A percentile compares a stretch with the other conserved stretches of the same genome.
phyloP scores from a whole-genome alignment of 2,888 invertebrate genomes.

The Deilephila elpenor region DNA sequence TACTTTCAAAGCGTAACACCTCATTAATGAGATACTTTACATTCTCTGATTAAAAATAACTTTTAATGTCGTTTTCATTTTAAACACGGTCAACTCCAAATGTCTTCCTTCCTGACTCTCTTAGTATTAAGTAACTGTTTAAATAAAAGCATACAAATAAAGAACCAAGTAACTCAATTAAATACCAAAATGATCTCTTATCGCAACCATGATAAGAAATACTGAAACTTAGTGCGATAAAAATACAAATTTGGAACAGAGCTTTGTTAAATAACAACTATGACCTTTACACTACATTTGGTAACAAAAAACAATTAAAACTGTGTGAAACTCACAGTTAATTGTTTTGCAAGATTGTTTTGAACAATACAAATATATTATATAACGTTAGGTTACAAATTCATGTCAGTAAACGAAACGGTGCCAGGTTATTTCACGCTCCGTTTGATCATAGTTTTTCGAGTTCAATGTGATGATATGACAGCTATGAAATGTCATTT shows the following conservation, averaged over 20 bases:
- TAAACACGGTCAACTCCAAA: no score
- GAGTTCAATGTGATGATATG: conserved; percentile 18
- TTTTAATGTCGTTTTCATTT: no score
- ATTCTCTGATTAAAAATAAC: no score
- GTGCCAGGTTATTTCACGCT: conserved; percentile 29
- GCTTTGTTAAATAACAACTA: neutral
- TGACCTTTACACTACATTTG: conserved; percentile 23
- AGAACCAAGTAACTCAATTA: no score
- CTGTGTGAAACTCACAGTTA: conserved; percentile 1
- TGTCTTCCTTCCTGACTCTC: no score
- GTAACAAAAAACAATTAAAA: conserved; percentile 12
- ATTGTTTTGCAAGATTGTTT: conserved; percentile 14
- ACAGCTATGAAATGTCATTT: conserved; percentile 10
- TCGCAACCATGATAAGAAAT: neutral
- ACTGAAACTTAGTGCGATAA: neutral
- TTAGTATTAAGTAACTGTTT: no score
- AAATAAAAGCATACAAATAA: no score
- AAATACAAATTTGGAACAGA: neutral
- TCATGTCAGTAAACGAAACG: conserved; percentile 27
- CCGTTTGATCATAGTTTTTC: conserved; percentile 2
- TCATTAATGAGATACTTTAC: no score
- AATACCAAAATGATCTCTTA: no score
- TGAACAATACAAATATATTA: conserved; percentile 22
- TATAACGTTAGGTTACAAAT: conserved; percentile 13
- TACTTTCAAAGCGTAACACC: no score